Evolutionary conservation across 2,797 vertebrate genomes (phyloP).

Genomic region (Heteromormyrus szaboi): DNA sequence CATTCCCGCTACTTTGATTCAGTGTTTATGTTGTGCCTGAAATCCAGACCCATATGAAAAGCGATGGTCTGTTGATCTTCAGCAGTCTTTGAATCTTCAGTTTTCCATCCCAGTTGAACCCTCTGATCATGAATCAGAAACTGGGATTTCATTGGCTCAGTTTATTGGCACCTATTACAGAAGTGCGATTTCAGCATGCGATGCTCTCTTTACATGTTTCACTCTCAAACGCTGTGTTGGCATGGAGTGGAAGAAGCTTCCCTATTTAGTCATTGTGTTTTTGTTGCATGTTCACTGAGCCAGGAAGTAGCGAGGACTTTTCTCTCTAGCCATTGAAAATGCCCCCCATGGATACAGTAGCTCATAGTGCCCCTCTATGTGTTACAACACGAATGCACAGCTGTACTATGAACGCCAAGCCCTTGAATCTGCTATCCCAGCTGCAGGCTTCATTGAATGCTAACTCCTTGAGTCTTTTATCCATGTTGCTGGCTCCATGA

Average conservation of each 20-base stretch:
- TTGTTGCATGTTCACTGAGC: background rate
- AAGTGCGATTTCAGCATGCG: background rate
- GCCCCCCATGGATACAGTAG: background rate
- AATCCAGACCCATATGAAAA: background rate
- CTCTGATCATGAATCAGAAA: background rate
- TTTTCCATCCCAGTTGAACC: background rate
- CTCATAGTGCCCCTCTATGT: background rate
- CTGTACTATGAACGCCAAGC: background rate
- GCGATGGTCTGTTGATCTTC: background rate
- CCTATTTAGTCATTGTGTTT: background rate
- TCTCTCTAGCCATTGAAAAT: background rate
- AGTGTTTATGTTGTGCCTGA: background rate
- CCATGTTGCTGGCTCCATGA: background rate
- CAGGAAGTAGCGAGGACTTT: background rate
- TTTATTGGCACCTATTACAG: background rate
- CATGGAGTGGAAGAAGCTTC: background rate
- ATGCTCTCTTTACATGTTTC: background rate
- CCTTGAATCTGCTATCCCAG: background rate
- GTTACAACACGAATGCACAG: background rate
- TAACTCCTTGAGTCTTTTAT: background rate
- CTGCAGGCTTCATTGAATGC: background rate
- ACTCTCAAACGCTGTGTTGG: background rate
- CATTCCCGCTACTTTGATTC: background rate
- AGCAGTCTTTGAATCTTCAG: background rate
- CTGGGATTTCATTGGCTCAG: background rate